Percentiles rank a stretch among this genome's conserved stretches.
phyloP scores from a whole-genome alignment of 2,113 vertebrate species.

The Amphiprion ocellaris region DNA sequence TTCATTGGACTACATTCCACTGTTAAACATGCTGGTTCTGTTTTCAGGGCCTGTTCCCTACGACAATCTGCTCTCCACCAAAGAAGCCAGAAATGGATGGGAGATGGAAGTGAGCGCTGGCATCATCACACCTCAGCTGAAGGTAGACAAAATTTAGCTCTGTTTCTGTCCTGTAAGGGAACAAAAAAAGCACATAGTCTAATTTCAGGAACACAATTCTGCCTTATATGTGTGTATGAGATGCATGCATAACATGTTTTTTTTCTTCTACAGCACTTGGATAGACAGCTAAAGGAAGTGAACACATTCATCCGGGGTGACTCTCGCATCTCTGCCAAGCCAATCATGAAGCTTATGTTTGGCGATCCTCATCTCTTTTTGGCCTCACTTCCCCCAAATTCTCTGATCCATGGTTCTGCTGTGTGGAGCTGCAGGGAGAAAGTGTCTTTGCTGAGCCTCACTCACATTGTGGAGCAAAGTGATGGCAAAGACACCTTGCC shows the following conservation, averaged over 20 bases:
- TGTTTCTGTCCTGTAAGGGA: not conserved
- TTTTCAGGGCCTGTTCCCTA: conserved; percentile 79
- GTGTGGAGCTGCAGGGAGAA: conserved; percentile 92
- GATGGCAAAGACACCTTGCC: conserved; percentile 87
- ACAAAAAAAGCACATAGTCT: not conserved
- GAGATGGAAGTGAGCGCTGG: conserved; percentile 80
- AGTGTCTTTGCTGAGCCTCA: conserved; percentile 87
- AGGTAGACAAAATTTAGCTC: conserved; percentile 79
- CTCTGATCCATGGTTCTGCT: conserved; percentile 85
- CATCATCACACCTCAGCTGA: conserved; percentile 84
- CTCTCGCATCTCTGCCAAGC: conserved; percentile 87
- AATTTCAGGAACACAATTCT: not conserved
- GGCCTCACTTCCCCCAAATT: conserved; percentile 80
- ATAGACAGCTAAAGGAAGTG: conserved; percentile 83
- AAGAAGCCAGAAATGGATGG: conserved; percentile 90
- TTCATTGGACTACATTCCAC: no score
- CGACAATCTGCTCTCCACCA: conserved; percentile 83
- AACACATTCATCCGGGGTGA: conserved; percentile 86
- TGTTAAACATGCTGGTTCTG: not conserved
- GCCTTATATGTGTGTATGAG: not conserved
- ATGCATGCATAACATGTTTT: not conserved
- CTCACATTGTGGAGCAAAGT: conserved; percentile 89
- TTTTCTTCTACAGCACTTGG: conserved; percentile 81
- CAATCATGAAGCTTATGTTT: conserved; percentile 88
- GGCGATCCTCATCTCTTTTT: conserved; percentile 88